Evolutionary conservation across 1,140 invertebrate genomes (phyloP).

Genomic region (Dinothrombium tinctorium): DNA sequence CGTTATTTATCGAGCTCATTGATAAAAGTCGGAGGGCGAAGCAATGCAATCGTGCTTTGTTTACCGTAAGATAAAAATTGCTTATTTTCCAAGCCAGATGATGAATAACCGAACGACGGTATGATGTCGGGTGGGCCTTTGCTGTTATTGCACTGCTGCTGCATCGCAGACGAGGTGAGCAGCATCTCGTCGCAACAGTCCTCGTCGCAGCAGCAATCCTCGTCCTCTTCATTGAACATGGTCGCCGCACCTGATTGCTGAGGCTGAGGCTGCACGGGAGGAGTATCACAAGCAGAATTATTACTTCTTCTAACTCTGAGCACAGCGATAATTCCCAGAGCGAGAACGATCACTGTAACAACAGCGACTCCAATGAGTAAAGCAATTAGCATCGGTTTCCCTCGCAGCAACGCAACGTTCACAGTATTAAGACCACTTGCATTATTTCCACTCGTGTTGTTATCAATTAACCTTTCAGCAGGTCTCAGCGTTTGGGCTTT

Average conservation of each 20-base stretch:
- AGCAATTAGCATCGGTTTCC: slow-evolving; percentile 6
- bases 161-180: not conserved
- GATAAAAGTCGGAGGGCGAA: not conserved
- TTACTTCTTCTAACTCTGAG: not conserved
- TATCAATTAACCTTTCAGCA: slow-evolving; percentile 9
- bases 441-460: no score
- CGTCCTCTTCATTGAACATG: slow-evolving; percentile 4
- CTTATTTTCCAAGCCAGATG: not conserved
- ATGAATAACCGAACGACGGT: slow-evolving; percentile 5
- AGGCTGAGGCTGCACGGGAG: not conserved
- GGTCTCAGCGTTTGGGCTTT: slow-evolving; percentile 6
- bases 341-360: not conserved
- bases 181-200: slow-evolving; percentile 9
- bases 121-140: slow-evolving; percentile 7
- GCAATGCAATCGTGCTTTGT: not conserved
- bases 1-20: no score
- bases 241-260: not conserved
- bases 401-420: not conserved
- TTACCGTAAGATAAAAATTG: slow-evolving; percentile 1
- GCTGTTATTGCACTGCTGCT: not conserved
- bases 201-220: slow-evolving; percentile 8
- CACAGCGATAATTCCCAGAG: slow-evolving; percentile 2
- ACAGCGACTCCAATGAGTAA: slow-evolving; percentile 1
- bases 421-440: not conserved
- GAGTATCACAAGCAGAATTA: not conserved